Base-by-base conservation (phyloP, 2,888 invertebrate genomes). In the Sminthurinus aureus region DNA sequence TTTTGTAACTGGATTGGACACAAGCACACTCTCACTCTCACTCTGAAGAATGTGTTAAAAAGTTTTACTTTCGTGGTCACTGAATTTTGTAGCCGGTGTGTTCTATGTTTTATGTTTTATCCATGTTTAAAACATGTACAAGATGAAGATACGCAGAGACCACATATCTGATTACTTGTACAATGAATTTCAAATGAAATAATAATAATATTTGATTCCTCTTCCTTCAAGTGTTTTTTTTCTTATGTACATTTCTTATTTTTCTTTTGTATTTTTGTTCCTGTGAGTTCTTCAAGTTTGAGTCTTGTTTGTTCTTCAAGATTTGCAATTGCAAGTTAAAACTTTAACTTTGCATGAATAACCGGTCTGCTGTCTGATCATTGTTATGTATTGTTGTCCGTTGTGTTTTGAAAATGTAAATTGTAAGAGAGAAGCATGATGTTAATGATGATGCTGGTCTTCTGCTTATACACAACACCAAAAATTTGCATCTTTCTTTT, bases 211-310 rank as follows among this genome's bases (percentile, higher is more conserved):
- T 52, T 52, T 52, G 52, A 52, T 52, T 52, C 52, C n/a, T n/a
- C n/a, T n/a, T n/a, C n/a, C 52, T 52, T 52, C 52, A 52, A 52
- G 13, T 52, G 13, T 71, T 9, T 71, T 71, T 22, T 24, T 22
- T 71, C 4, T 71, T 71, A 24, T 71, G 24, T 26, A 12, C 20
- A 69, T 69, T 11, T 20, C 22, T 20, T 67, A n/a, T n/a, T 67
- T 67, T n/a, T n/a, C 22, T 0, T n/a, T 20, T 24, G 12, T 24
- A 71, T 71, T 69, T 13, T 71, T 71, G 71, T 71, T 71, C 71
- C 71, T 71, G 71, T 71, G 71, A 71, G 71, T 71, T 71, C 71
- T 71, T 71, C 26, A 13, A 22, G 26, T 71, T 11, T 22, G 20
- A 67, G 67, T 67, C n/a, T 22, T 15, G 20, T 9, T 58, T 9